Evolutionary conservation across 2,113 vertebrate genomes (phyloP).

Genomic region (Cephalopholis sonnerati): DNA sequence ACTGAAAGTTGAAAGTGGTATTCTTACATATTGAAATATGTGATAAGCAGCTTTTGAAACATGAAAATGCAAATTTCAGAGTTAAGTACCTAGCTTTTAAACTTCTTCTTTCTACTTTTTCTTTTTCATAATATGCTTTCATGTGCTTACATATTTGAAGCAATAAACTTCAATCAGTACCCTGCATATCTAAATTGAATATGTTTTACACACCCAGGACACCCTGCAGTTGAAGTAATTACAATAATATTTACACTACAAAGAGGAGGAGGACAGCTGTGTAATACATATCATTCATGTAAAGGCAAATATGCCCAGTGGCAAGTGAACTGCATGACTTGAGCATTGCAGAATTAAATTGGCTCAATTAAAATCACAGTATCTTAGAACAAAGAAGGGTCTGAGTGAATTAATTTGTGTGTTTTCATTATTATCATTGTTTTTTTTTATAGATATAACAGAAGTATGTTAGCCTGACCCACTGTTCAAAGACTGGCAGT

Average conservation of each 20-base stretch:
- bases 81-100: conserved; percentile 14
- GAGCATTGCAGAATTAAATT: background rate
- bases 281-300: conserved; percentile 23
- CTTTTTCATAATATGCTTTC: conserved; percentile 23
- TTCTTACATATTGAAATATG: conserved; percentile 26
- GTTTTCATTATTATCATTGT: too few relatives aligned
- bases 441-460: background rate
- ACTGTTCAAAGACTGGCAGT: background rate
- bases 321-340: conserved; percentile 1
- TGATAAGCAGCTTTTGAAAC: conserved; percentile 29
- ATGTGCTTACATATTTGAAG: conserved; percentile 10
- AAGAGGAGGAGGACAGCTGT: conserved; percentile 22
- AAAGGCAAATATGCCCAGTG: conserved; percentile 16
- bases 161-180: conserved; percentile 33
- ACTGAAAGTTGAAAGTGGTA: conserved; percentile 1
- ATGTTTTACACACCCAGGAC: conserved; percentile 31
- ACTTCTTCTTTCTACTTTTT: conserved; percentile 17
- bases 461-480: background rate
- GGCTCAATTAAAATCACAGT: background rate
- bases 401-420: background rate
- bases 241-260: conserved; percentile 48
- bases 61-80: conserved; percentile 24
- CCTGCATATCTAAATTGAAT: conserved; percentile 31
- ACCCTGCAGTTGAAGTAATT: conserved; percentile 47
- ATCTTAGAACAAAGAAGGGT: background rate